Base-by-base conservation (phyloP, 2,797 vertebrate species). In the Urocyon cinereoargenteus region DNA sequence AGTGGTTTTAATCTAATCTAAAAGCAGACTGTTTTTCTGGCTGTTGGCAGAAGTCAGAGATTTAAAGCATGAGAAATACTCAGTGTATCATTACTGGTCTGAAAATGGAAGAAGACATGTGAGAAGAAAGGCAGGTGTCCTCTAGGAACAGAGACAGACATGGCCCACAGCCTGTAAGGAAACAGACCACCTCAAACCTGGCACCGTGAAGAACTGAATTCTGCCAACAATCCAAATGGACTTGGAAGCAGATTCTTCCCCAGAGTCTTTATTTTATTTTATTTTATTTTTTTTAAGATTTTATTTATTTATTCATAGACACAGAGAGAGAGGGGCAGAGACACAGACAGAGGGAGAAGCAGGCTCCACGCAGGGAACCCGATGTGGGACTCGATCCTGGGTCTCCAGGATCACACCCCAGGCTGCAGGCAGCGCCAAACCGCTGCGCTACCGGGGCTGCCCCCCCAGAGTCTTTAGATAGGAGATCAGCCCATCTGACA, bases 21-120 rank as follows among this genome's bases (percentile, higher is more conserved):
- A 89, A 86, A 89, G 22, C 34, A 88, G 73, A 55, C 6, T 73
- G 72, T 93, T 82, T 82, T n/a, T 97, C 15, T 73, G 15, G 13
- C 36, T 91, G n/a, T 26, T 79, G n/a, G 14, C 12, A 83, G 6
- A 87, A 79, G 19, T 94, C 61, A 73, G 77, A 86, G 61, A 81
- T 93, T 78, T 34, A 96, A 55, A 93, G 36, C 73, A 64, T 24
- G 49, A 24, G 36, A 79, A 68, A 12, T 24, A n/a, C 15, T 77
- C 3, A 45, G 5, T 21, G 6, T 18, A 72, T 84, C 36, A 15
- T n/a, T 93, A 55, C n/a, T 59, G 19, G 14, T 86, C 75, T 94
- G 19, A 57, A 86, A 62, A 81, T 81, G 57, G 16, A 91, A 40
- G 62, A 31, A 21, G 21, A 12, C 34, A 15, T 10, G 1, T 81